Evolutionary conservation across 1,140 invertebrate species (phyloP).

Genomic region (Drosophila kepulauana): DNA sequence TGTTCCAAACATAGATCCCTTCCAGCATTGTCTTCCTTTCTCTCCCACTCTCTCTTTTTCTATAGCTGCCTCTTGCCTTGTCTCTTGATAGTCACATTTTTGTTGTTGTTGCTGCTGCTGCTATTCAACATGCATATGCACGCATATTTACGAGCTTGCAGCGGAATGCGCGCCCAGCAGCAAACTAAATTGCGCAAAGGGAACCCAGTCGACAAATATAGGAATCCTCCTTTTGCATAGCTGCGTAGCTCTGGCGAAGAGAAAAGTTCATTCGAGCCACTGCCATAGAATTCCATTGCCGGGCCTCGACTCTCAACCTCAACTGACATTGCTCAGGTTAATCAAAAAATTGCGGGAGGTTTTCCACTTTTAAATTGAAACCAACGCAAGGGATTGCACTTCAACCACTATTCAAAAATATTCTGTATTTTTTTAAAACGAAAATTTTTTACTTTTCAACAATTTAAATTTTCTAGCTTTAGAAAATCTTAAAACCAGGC

Average conservation of each 20-base stretch:
- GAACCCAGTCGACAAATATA: slow-evolving; percentile 18
- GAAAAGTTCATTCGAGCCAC: slow-evolving; percentile 3
- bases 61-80: background rate
- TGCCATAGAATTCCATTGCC: slow-evolving; percentile 18
- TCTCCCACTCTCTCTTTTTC: background rate
- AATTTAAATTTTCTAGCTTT: no score
- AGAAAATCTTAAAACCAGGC: no score
- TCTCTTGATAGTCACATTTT: slow-evolving; percentile 28
- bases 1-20: slow-evolving; percentile 9
- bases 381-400: no score
- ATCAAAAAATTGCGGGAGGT: background rate
- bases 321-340: background rate
- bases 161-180: slow-evolving; percentile 41
- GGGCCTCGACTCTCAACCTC: background rate
- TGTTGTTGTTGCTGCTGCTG: slow-evolving; percentile 37
- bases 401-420: no score
- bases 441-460: no score
- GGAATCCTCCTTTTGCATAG: background rate
- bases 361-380: background rate
- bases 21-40: slow-evolving; percentile 9
- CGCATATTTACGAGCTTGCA: slow-evolving; percentile 68
- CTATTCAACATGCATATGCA: slow-evolving; percentile 60
- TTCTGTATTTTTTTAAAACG: no score
- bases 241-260: background rate
- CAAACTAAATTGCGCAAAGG: slow-evolving; percentile 24